Conservation (phyloP, 2,113 vertebrate genomes). For the Lycocorax pyrrhopterus region DNA sequence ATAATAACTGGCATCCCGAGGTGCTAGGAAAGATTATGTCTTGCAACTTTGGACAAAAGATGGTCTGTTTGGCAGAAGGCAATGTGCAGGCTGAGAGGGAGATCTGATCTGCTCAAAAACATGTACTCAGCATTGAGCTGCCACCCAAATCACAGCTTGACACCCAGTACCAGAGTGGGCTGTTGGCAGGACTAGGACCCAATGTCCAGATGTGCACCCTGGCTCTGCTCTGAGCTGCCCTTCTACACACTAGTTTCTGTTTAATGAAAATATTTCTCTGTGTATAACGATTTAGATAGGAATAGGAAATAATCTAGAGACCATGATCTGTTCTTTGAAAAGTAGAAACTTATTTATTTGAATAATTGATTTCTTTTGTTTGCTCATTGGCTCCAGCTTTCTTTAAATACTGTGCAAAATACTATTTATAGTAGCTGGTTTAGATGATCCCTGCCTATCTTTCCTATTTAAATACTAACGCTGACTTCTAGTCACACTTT, state of each 20-base stretch:
- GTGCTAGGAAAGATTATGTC: neutral
- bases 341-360: neutral
- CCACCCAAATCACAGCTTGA: neutral
- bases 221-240: neutral
- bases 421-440: neutral
- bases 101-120: neutral
- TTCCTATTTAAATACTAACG: neutral
- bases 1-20: neutral
- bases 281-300: neutral
- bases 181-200: neutral
- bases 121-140: neutral
- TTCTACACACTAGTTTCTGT: neutral
- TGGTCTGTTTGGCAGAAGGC: neutral
- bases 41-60: neutral
- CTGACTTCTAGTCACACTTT: neutral
- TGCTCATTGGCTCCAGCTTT: neutral
- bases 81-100: neutral
- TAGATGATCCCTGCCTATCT: neutral
- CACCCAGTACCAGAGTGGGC: neutral
- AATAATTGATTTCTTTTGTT: neutral
- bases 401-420: neutral
- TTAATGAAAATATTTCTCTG: neutral
- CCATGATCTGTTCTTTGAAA: neutral
- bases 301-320: neutral
- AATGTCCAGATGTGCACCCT: neutral